Base-by-base conservation (phyloP, 1,140 invertebrate species). In the Pomacea maculata region DNA sequence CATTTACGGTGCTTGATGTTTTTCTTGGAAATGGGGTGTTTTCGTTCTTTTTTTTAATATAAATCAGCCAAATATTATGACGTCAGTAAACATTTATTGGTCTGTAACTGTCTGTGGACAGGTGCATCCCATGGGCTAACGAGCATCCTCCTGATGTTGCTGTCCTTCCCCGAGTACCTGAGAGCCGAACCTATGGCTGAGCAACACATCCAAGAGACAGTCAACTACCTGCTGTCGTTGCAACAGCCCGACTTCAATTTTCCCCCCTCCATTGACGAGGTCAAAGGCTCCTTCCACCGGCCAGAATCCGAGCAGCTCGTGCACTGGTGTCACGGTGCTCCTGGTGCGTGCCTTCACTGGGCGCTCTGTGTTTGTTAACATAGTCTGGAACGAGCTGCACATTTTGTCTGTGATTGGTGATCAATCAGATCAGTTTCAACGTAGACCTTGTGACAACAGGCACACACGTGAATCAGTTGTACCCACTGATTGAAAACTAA, bases 261-360 rank as follows among this genome's bases (percentile, higher is more conserved):
- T 91, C 95, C 96, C 0, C 94, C 94, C 82, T 94, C 94, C 7
- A 93, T 95, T 87, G 95, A 96, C 88, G 95, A 96, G 90, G 85
- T 95, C 70, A 86, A 86, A 52, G 72, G 82, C 64, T 84, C 89
- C 11, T 91, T 92, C 5, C 84, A 55, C 21, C 89, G 93, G 82
- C 82, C 90, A 9, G 88, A 90, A 52, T 85, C 87, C 29, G 93
- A 95, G 65, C 94, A 95, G 82, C 87, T 97, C 5, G 93, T 97
- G 9, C 96, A 97, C 87, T 97, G 96, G 96, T 97, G 96, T 91
- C 96, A 97, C 91, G 96, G 96, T 3, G 95, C 96, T 57, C 94
- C 95, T 72, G 93, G 93, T 93, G 87, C 75, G 71, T 29, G 4
- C 25, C 15, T 52, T 67, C 7, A 63, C 11, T 67, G 34, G 19